Evolutionary conservation across 2,888 invertebrate genomes (phyloP), one percentile per base, ranked within the genome.

Genomic region (Dynastes maya): DNA sequence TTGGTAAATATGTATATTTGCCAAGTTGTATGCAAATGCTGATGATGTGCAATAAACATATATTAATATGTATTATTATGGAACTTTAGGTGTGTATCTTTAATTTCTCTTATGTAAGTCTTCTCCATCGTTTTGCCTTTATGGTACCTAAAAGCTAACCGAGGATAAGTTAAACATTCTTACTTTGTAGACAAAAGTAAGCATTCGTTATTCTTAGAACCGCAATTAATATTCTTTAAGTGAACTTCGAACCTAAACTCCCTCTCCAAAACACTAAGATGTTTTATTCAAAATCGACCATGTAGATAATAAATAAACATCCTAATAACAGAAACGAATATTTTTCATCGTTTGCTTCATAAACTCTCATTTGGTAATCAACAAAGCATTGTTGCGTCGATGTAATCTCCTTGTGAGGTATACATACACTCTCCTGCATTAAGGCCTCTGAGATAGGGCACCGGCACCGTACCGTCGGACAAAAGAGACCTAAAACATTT

Each of bases 401-500:
- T 61, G 72, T 61, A 72, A 72, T 72, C 72, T 58, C 58, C 72
- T 40, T 72, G 72, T 72, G 72, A 61, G 72, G 72, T 72, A 58
- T 40, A 45, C 8, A 51, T 51, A 51, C 1, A n/a, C n/a, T 53
- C 61, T 58, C 61, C 40, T 8, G 27, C 61, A 58, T 58, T 40
- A 58, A 16, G 32, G 16, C 8, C 13, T 8, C 37, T 9, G 29
- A 53, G 70, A 72, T 37, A 72, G 58, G 16, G 58, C 13, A n/a
- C 58, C 61, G 72, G 58, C 61, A 40, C 40, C 22, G 37, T 45
- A 61, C 58, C 68, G 51, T 29, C 68, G 45, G 29, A 74, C 72
- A 74, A 74, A 74, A 74, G 72, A 74, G 58, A 58, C 63, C 72
- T 61, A 74, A 74, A 74, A 74, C 72, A 74, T 61, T 74, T 74